These are phyloP conservation scores for Monochamus alternatus DNA, from an alignment of 2,888 invertebrate species.

Conservation along the genomic window DNA sequence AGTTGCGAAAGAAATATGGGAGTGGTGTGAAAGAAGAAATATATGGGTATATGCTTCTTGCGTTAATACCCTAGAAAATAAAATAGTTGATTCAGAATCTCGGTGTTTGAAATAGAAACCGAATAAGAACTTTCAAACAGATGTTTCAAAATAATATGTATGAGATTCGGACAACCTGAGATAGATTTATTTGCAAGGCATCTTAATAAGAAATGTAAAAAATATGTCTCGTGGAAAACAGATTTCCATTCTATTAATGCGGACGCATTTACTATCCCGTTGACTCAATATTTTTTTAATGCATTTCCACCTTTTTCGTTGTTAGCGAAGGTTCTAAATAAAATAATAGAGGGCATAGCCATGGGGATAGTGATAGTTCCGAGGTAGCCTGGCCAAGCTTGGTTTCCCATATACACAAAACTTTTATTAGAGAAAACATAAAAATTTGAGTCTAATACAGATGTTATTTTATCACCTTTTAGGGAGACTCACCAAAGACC, in stretches of 20 bases:
- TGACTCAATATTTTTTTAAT: constrained; percentile 46
- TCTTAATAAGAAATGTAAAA: constrained; percentile 54
- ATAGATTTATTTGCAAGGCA: constrained; percentile 55
- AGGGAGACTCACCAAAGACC: background rate
- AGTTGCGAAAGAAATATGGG: constrained; percentile 52
- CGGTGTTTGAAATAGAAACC: constrained; percentile 6
- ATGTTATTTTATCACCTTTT: background rate
- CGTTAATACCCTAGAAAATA: constrained; percentile 41
- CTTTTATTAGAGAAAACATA: background rate
- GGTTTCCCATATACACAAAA: constrained; percentile 53
- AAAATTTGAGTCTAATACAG: background rate
- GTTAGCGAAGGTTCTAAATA: constrained; percentile 48
- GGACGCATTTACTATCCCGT: constrained; percentile 54
- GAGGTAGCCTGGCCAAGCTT: constrained; percentile 55
- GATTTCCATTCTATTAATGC: constrained; percentile 49
- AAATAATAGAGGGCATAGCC: constrained; percentile 55
- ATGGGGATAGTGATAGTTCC: constrained; percentile 56
- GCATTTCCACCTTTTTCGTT: constrained; percentile 57
- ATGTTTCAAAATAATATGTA: constrained; percentile 33
- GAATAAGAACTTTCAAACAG: constrained; percentile 6
- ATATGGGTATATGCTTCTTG: constrained; percentile 41
- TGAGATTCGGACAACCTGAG: constrained; percentile 40
- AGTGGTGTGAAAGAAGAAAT: constrained; percentile 42
- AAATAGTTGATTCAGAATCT: constrained; percentile 33
- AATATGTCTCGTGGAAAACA: constrained; percentile 52